Conservation (phyloP, 2,113 vertebrate species). For the Chaetops frenatus region DNA sequence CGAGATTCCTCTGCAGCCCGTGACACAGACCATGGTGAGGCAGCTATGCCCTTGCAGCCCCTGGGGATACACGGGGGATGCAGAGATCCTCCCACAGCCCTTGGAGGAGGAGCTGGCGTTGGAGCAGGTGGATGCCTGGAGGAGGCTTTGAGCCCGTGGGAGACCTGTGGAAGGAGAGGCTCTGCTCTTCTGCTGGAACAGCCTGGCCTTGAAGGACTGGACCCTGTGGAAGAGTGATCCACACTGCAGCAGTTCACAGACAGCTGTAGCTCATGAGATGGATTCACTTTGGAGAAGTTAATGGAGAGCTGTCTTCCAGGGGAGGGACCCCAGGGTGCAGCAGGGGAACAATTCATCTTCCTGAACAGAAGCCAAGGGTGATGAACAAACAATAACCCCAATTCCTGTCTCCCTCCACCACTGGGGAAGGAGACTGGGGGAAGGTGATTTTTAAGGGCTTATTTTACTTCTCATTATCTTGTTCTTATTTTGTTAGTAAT, state of each 20-base stretch:
- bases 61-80: no score
- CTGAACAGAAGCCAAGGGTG: rapidly evolving
- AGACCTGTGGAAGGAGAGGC: background rate
- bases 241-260: no score
- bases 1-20: rapidly evolving
- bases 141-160: background rate
- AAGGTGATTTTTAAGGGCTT: background rate
- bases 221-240: rapidly evolving
- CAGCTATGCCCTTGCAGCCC: background rate
- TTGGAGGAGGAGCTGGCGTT: rapidly evolving
- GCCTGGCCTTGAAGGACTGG: background rate
- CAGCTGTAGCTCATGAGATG: background rate
- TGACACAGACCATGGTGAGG: no score
- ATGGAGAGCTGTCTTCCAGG: background rate
- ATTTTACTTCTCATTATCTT: background rate
- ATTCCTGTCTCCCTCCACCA: rapidly evolving
- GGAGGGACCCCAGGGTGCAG: rapidly evolving
- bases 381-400: background rate
- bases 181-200: no score
- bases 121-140: rapidly evolving
- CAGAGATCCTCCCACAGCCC: rapidly evolving
- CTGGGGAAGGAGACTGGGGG: background rate
- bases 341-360: rapidly evolving
- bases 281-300: background rate
- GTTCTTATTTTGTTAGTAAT: background rate